Percentiles rank a stretch among this genome's conserved stretches.
Evolutionary conservation across 2,797 vertebrate genomes (phyloP).

Genomic region (Megalops cyprinoides): DNA sequence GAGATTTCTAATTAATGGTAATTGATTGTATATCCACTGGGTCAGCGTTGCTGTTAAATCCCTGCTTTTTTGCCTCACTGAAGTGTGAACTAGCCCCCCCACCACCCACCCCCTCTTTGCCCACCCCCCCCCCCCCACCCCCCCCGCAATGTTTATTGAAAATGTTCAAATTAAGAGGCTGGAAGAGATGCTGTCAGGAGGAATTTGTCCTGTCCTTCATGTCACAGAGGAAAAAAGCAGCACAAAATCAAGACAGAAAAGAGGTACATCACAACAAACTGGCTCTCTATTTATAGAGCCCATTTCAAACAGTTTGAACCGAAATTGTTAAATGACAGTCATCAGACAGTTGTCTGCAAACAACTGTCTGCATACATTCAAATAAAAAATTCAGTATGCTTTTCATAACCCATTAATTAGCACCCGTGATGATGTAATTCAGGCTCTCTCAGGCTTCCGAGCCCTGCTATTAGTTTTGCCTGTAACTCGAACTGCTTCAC

Average conservation of each 20-base stretch:
- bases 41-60: slow-evolving; percentile 63
- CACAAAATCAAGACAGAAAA: background rate
- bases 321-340: background rate
- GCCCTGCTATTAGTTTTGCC: background rate
- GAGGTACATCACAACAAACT: background rate
- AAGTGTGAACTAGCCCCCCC: slow-evolving; percentile 41
- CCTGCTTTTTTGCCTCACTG: slow-evolving; percentile 46
- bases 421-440: background rate
- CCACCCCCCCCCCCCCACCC: slow-evolving; percentile 33
- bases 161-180: slow-evolving; percentile 51
- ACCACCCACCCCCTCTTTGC: slow-evolving; percentile 43
- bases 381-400: background rate
- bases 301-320: background rate
- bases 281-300: background rate
- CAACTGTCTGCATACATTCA: background rate
- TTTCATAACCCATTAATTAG: background rate
- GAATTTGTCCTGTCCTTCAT: background rate
- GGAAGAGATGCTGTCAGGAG: background rate
- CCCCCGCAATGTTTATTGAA: slow-evolving; percentile 52
- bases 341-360: background rate
- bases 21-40: slow-evolving; percentile 82
- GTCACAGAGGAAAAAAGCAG: background rate
- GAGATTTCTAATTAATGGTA: slow-evolving; percentile 83
- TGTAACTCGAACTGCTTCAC: background rate
- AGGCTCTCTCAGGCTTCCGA: background rate